These are phyloP conservation scores for Gopherus evgoodei DNA, from an alignment of 2,113 vertebrate species.

Conservation along the genomic window DNA sequence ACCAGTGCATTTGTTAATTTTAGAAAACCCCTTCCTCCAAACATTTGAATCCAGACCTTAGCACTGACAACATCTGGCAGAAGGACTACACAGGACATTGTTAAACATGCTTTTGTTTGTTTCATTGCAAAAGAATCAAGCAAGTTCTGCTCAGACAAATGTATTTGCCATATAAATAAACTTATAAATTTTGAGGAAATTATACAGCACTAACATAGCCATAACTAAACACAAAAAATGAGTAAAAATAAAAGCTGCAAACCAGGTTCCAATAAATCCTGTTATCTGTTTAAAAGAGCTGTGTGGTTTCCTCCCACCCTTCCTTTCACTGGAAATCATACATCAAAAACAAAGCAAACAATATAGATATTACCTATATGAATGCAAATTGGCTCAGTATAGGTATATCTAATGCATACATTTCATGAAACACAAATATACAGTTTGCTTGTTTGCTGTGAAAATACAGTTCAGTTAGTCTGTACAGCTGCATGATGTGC, in stretches of 20 bases:
- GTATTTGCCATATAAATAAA: neutral
- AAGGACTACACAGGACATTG: neutral
- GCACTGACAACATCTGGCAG: neutral
- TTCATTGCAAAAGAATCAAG: neutral
- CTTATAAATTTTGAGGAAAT: neutral
- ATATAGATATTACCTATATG: neutral
- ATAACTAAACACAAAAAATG: neutral
- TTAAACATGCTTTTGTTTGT: neutral
- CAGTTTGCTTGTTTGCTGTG: neutral
- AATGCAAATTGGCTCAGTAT: slow-evolving; percentile 7
- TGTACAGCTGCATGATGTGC: neutral
- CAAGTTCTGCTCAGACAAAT: neutral
- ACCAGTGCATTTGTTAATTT: neutral
- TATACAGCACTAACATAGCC: neutral
- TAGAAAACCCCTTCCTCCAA: neutral
- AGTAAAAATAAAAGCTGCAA: neutral
- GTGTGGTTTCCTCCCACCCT: neutral
- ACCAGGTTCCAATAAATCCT: neutral
- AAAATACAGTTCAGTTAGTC: slow-evolving; percentile 19
- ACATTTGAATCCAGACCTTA: neutral
- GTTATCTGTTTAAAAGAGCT: neutral
- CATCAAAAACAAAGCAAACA: slow-evolving; percentile 12
- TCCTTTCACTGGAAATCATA: slow-evolving; percentile 2
- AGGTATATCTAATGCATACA: neutral
- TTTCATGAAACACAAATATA: neutral